Evolutionary conservation across 1,140 invertebrate genomes (phyloP).

Genomic region (Calliopsis andreniformis): DNA sequence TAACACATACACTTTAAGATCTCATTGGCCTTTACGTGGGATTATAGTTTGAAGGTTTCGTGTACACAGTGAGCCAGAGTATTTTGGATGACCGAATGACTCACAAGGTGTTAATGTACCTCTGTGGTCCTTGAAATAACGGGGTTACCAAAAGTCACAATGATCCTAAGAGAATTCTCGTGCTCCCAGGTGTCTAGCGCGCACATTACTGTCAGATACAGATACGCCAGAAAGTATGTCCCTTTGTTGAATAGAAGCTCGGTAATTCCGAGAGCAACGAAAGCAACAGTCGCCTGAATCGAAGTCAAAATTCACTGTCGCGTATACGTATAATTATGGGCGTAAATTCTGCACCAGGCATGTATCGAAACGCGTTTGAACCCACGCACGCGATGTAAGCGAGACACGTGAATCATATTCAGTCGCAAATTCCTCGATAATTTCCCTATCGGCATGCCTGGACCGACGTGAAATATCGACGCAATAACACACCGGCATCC

Average conservation of each 20-base stretch:
- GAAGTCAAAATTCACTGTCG: neutral
- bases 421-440: neutral
- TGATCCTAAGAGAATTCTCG: too few species aligned
- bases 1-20: too few species aligned
- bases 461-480: conserved; percentile 24
- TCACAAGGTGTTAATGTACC: too few species aligned
- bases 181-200: too few species aligned
- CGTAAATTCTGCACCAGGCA: neutral
- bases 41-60: too few species aligned
- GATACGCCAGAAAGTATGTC: neutral
- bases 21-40: too few species aligned
- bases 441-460: conserved; percentile 30
- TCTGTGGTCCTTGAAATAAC: too few species aligned
- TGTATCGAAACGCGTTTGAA: neutral
- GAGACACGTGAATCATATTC: conserved; percentile 9
- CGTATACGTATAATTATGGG: conserved; percentile 5
- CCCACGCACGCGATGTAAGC: neutral
- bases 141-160: too few species aligned
- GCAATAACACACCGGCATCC: conserved; percentile 10
- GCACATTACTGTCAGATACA: too few species aligned
- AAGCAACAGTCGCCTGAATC: too few species aligned
- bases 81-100: too few species aligned
- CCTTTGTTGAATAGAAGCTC: neutral
- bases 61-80: too few species aligned
- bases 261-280: neutral